phyloP scores from a whole-genome alignment of 2,113 vertebrate species.

The Trematomus loennbergii region DNA sequence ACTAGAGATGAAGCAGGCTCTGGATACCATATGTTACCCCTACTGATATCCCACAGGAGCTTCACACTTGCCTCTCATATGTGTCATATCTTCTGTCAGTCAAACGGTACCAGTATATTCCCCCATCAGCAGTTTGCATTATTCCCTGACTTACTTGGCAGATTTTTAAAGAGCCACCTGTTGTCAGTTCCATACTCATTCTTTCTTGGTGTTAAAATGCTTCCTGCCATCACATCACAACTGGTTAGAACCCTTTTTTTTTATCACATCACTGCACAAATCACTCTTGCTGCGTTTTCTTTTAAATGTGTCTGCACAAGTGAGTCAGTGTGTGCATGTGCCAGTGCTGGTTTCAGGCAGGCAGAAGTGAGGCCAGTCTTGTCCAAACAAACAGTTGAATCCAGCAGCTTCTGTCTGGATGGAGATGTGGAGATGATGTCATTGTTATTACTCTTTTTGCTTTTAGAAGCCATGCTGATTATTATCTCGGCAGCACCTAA shows the following conservation, averaged over 20 bases:
- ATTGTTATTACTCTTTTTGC: conserved; percentile 52
- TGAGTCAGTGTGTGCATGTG: conserved; percentile 17
- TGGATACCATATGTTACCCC: neutral
- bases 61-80: conserved; percentile 2
- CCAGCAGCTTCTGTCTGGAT: conserved; percentile 58
- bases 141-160: neutral
- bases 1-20: neutral
- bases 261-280: neutral
- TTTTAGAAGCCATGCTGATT: conserved; percentile 22
- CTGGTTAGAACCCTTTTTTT: conserved; percentile 22
- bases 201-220: conserved; percentile 21
- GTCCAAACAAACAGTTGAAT: conserved; percentile 61
- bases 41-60: neutral
- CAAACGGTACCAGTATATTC: neutral
- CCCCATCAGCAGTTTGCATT: conserved; percentile 22
- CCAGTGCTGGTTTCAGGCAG: conserved; percentile 38
- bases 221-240: conserved; percentile 18
- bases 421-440: conserved; percentile 45
- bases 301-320: conserved; percentile 4
- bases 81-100: conserved; percentile 25
- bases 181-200: conserved; percentile 23
- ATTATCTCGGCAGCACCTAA: conserved; percentile 18
- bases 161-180: conserved; percentile 14
- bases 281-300: neutral
- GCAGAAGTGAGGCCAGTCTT: conserved; percentile 42